Base-by-base conservation (phyloP, 2,888 invertebrate genomes). In the Apomyelois bistriatella region DNA sequence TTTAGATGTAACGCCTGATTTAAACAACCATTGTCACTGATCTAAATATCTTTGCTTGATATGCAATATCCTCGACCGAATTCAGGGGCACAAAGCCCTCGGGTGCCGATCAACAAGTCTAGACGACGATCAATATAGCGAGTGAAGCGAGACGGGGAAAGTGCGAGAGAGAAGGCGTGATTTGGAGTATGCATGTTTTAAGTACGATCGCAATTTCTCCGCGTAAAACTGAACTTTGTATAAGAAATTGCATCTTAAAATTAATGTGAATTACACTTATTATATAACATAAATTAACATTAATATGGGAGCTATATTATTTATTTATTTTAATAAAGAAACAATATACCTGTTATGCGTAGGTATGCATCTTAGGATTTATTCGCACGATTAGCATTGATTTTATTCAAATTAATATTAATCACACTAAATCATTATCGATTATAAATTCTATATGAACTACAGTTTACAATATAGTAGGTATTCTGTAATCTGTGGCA, bases 51-150 rank as follows among this genome's bases (percentile, higher is more conserved):
- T 17, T 12, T 36, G 8, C 37, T 10, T 36, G 43, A 12, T 36
- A 22, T 36, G 22, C 37, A 46, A 28, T 9, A 4, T 28, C 42
- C 35, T 28, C 51, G 35, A 43, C 56, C 62, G 60, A 73, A 72
- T 71, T 74, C 72, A 68, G 73, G 70, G 73, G 73, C 68, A 66
- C 67, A 66, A 72, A 75, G 68, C 74, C 74, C 74, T 72, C 70
- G 69, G 72, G 68, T 64, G 57, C 75, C 72, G 79, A 87, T 89
- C 88, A 88, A 88, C 89, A 88, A 88, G 89, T 90, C 85, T 82
- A 85, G 88, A 83, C 84, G 66, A 66, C 89, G 88, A 90, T 90
- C 89, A 90, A 90, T 90, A 90, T 77, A 73, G 68, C 60, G 65
- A 74, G 64, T 61, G 61, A 70, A 82, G 74, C 72, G 77, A 74